Percentiles rank a stretch among this genome's conserved stretches.
Conservation (phyloP, 2,113 vertebrate genomes). For the Tylochromis polylepis region DNA sequence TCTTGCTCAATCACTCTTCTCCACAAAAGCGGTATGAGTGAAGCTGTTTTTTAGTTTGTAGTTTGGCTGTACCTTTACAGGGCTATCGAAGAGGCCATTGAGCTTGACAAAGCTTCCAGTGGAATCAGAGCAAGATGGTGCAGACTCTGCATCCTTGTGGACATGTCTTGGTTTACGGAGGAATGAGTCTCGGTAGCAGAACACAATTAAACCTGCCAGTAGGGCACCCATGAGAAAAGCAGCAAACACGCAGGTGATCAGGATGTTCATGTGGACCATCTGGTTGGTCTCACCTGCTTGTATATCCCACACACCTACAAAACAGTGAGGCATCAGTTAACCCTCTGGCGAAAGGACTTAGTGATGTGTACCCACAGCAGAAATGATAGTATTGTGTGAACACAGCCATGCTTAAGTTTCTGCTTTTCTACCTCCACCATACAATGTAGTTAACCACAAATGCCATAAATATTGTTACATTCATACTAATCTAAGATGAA, state of each 20-base stretch:
- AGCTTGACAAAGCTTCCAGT: constrained; percentile 93
- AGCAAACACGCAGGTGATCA: constrained; percentile 96
- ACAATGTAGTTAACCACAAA: constrained; percentile 18
- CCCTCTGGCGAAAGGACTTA: neutral
- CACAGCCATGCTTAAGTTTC: constrained; percentile 50
- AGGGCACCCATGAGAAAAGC: constrained; percentile 95
- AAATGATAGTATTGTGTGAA: constrained; percentile 29
- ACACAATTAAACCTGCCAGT: constrained; percentile 91
- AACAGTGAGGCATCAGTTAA: constrained; percentile 49
- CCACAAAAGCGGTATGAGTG: neutral
- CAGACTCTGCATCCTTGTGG: constrained; percentile 90
- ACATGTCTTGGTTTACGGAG: constrained; percentile 87
- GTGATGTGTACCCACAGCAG: constrained; percentile 2
- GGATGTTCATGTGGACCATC: constrained; percentile 99
- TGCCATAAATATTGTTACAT: neutral
- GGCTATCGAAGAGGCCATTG: constrained; percentile 93
- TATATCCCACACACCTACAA: constrained; percentile 85
- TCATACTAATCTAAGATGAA: constrained; percentile 27
- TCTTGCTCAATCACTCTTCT: neutral
- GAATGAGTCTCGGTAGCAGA: constrained; percentile 91
- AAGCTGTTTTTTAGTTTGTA: neutral
- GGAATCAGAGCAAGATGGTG: constrained; percentile 91
- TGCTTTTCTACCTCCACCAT: constrained; percentile 9
- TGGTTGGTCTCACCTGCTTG: constrained; percentile 92
- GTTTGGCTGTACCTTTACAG: constrained; percentile 77